phyloP scores from a whole-genome alignment of 2,113 vertebrate species.

The Vulpes vulpes region DNA sequence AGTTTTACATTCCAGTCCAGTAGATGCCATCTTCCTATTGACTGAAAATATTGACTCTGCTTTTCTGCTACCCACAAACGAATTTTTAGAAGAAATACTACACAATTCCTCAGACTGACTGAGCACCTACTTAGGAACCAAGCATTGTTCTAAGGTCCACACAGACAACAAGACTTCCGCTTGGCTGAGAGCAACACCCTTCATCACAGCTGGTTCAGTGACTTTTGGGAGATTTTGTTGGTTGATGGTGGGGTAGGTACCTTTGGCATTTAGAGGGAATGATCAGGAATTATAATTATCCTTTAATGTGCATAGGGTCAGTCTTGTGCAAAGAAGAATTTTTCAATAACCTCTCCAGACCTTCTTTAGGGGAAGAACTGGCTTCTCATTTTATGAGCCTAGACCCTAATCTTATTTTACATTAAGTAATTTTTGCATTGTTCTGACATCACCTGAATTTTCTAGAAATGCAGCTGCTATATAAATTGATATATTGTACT shows the following conservation, averaged over 20 bases:
- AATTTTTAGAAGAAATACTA: not conserved
- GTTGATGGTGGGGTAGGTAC: not conserved
- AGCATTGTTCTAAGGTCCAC: not conserved
- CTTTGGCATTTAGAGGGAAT: not conserved
- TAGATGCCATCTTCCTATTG: constrained; percentile 12
- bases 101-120: not conserved
- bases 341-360: not conserved
- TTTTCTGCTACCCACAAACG: not conserved
- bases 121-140: not conserved
- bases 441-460: constrained; percentile 38
- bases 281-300: not conserved
- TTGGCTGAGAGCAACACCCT: not conserved
- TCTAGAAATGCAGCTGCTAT: not conserved
- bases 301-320: not conserved
- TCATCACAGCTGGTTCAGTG: not conserved
- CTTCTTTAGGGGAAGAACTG: not conserved
- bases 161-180: not conserved
- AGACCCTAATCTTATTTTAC: not conserved
- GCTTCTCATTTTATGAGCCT: constrained; percentile 29
- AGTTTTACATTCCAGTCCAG: constrained; percentile 20
- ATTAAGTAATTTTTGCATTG: not conserved
- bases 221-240: not conserved
- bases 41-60: constrained; percentile 39
- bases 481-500: not conserved
- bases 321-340: not conserved